phyloP scores from a whole-genome alignment of 2,888 invertebrate genomes.

The Nezara viridula region DNA sequence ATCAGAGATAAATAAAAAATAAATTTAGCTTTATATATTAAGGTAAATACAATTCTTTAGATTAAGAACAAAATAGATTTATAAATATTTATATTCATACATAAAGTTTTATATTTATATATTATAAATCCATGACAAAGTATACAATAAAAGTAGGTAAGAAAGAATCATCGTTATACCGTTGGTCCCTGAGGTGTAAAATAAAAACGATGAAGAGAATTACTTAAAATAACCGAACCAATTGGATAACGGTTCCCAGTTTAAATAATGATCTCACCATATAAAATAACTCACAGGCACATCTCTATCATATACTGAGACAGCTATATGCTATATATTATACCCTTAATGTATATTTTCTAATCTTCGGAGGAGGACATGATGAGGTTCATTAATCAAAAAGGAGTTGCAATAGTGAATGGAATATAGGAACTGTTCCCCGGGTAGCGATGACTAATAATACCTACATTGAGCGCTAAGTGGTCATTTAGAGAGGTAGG shows the following conservation, averaged over 20 bases:
- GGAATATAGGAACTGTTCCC: neutral
- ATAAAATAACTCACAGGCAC: neutral
- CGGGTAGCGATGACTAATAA: neutral
- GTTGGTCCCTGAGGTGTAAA: too few relatives aligned
- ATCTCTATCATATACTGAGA: neutral
- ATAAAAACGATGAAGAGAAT: too few relatives aligned
- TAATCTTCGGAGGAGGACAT: neutral
- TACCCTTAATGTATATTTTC: neutral
- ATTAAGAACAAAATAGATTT: too few relatives aligned
- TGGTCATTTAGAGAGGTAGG: slow-evolving; percentile 42
- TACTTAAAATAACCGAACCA: too few relatives aligned
- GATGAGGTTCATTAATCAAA: neutral
- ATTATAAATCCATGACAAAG: too few relatives aligned
- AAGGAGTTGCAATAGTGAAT: slow-evolving; percentile 4
- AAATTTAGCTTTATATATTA: too few relatives aligned
- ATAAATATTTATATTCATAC: too few relatives aligned
- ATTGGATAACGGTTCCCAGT: neutral
- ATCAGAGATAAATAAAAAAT: too few relatives aligned
- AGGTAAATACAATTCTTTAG: too few relatives aligned
- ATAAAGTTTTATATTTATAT: too few relatives aligned
- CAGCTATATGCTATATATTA: neutral
- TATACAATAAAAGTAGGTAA: too few relatives aligned
- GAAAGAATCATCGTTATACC: too few relatives aligned
- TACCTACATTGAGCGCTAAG: slow-evolving; percentile 35
- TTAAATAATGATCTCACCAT: neutral